Conservation (phyloP, 2,797 vertebrate species). For the Chloroceryle amazona region DNA sequence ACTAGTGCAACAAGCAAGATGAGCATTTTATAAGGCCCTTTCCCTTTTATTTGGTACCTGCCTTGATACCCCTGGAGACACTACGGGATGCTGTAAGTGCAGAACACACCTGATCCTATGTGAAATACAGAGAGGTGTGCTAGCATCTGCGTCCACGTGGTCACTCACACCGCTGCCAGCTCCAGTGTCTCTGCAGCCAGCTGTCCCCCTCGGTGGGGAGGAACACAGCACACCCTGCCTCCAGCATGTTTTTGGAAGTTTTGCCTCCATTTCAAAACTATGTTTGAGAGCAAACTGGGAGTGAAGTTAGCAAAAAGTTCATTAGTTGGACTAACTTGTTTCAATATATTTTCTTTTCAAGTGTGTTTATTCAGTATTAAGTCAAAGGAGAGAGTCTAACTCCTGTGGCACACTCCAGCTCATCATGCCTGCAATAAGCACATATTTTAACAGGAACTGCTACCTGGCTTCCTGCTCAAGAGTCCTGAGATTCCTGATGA, state of each 20-base stretch:
- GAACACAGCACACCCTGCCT: background rate
- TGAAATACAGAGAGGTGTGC: background rate
- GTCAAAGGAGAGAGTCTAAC: background rate
- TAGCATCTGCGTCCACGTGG: accelerated
- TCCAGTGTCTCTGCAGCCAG: accelerated
- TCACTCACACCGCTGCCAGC: accelerated
- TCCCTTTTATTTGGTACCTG: background rate
- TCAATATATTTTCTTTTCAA: background rate
- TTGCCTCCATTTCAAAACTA: background rate
- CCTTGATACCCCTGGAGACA: background rate
- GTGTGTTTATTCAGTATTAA: background rate
- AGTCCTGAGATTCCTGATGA: background rate
- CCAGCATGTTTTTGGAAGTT: background rate
- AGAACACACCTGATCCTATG: background rate
- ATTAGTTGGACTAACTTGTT: background rate
- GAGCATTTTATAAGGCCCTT: background rate
- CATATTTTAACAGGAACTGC: background rate
- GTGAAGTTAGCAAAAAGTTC: background rate
- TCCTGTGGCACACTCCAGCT: background rate
- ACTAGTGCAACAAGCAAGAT: background rate
- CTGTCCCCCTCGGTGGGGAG: background rate
- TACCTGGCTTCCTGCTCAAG: background rate
- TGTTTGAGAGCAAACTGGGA: background rate
- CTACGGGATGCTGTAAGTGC: background rate
- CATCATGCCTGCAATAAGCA: accelerated